Evolutionary conservation across 1,140 invertebrate species (phyloP), one percentile per base, ranked within the genome.

Genomic region (Condylostylus longicornis): DNA sequence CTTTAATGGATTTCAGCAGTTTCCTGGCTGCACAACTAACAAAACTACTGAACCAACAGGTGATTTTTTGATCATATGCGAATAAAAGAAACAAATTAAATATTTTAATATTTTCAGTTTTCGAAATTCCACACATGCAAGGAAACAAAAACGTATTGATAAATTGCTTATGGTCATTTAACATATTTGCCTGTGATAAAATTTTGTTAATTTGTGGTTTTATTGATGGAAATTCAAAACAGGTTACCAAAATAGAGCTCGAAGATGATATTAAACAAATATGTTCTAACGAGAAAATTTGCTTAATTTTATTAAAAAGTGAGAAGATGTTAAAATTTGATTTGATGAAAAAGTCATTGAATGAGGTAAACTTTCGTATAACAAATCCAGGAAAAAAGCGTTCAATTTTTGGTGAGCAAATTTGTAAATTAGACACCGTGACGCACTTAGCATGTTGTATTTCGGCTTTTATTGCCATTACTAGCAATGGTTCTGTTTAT

Each of bases 401-500:
- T 17, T 40, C 28, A 18, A 42, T 52, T 18, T 54, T 55, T 40
- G 56, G 53, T 2, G 4, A 29, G 4, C 4, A 31, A 4, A 13
- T 12, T 21, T 10, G 9, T 23, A 18, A 2, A 19, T 33, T 37
- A 34, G 49, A 55, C 35, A 33, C 39, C 20, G 46, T 67, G 21
- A 47, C 43, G 9, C 54, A 63, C 31, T 61, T 68, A 37, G 56
- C 56, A 34, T 57, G 53, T 37, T 64, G 65, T 18, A 40, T 44
- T n/a, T 52, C 58, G 32, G 58, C 69, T 19, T 60, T 48, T 40
- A 48, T 71, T 2, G 67, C 59, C 29, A 49, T 72, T 23, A 66
- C 67, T 9, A 43, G 51, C 21, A 44, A 45, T 23, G 74, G 77
- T 36, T 51, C 55, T 28, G 47, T 78, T 2, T 81, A 70, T 40